Conservation (phyloP, 2,797 vertebrate genomes). For the Hippoglossus hippoglossus region DNA sequence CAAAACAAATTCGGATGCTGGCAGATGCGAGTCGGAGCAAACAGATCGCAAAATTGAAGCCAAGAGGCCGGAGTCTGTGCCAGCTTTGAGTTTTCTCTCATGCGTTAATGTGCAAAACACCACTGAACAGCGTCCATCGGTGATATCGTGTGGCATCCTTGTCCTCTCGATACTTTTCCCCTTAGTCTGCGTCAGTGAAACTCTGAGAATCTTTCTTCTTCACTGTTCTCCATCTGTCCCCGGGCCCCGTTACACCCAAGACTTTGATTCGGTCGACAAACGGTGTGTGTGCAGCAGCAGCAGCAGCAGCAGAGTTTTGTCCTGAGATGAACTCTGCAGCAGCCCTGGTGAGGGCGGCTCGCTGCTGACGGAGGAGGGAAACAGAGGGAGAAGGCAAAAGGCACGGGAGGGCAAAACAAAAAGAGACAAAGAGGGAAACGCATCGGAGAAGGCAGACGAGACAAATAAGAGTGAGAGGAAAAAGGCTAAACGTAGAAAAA, state of each 20-base stretch:
- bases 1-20: constrained; percentile 51
- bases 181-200: constrained; percentile 22
- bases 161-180: constrained; percentile 22
- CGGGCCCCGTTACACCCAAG: constrained; percentile 65
- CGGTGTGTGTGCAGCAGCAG: constrained; percentile 42
- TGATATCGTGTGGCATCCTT: constrained; percentile 42
- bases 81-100: constrained; percentile 41
- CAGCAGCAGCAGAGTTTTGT: constrained; percentile 56
- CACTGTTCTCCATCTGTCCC: constrained; percentile 74
- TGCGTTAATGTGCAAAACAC: constrained; percentile 25
- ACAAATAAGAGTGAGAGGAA: constrained; percentile 21
- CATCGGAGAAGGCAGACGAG: constrained; percentile 42
- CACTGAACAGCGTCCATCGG: constrained; percentile 26
- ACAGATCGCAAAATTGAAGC: constrained; percentile 41
- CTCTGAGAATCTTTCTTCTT: constrained; percentile 48
- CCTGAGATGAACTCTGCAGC: constrained; percentile 77
- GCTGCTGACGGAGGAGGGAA: constrained; percentile 49
- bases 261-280: constrained; percentile 58
- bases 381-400: constrained; percentile 18
- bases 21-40: constrained; percentile 36
- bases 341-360: constrained; percentile 52
- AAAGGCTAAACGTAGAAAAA: background rate
- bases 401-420: constrained; percentile 1
- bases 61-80: constrained; percentile 32
- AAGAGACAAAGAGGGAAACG: constrained; percentile 27